Base-by-base conservation (phyloP, 2,113 vertebrate genomes). In the Clinocottus analis region DNA sequence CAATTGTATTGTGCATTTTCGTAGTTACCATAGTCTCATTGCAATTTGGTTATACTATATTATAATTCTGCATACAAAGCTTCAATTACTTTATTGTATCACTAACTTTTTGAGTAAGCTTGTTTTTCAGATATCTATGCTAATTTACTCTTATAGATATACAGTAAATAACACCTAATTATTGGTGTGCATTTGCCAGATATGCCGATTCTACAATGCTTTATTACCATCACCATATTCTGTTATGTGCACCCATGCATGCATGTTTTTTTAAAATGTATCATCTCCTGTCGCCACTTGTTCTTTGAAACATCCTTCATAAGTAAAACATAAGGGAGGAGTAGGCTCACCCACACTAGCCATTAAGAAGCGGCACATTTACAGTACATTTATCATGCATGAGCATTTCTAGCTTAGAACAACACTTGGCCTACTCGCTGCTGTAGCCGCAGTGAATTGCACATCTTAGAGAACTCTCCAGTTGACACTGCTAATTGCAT, bases 301-400 rank as follows among this genome's bases (percentile, higher is more conserved):
- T 47, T 53, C 71, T 72, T 65, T 65, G 59, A 80, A 72, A 41
- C 35, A 56, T 77, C 81, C 81, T 68, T 87, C 84, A 88, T 89
- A 82, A 87, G 72, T 90, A 82, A 90, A 89, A 84, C 84, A 91
- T 88, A 53, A 88, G 85, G 59, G n/a, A 66, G 17, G 68, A 68
- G 61, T 64, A 70, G 23, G 16, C 53, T 41, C 77, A 47, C 72
- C 74, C 64, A 72, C 79, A 37, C 71, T 10, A 43, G 79, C 85
- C 84, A 91, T 86, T 84, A 84, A 37, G 75, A 83, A 62, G 45
- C 65, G 39, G 67, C 58, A 71, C 84, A 86, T 89, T 87, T 88
- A 88, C 82, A 75, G 80, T 88, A 80, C 77, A 88, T 89, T 66
- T 68, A 84, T 87, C 83, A 86, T 90, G 87, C 74, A 88, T 91